Evolutionary conservation across 2,888 invertebrate genomes (phyloP).

Genomic region (Agrilus biguttatus): DNA sequence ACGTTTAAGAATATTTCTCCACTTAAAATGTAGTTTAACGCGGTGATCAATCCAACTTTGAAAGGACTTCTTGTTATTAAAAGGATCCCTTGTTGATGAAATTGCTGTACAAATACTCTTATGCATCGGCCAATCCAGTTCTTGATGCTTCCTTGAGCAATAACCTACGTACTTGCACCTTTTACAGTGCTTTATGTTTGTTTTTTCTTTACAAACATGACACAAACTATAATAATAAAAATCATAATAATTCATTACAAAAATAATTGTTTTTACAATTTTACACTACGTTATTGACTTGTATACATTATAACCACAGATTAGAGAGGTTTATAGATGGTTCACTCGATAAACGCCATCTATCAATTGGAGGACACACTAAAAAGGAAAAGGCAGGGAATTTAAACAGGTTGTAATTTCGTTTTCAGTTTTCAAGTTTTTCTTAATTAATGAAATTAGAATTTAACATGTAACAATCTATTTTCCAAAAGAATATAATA

Average conservation of each 20-base stretch:
- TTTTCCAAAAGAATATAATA: too few relatives aligned
- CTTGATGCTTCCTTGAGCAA: conserved; percentile 14
- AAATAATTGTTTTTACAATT: too few relatives aligned
- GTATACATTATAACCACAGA: too few relatives aligned
- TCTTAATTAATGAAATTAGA: too few relatives aligned
- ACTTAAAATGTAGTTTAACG: conserved; percentile 9
- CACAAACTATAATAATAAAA: conserved; percentile 14
- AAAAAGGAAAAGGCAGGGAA: too few relatives aligned
- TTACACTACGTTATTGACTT: too few relatives aligned
- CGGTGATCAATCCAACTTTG: conserved; percentile 10
- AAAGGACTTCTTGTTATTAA: conserved; percentile 1
- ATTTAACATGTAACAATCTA: too few relatives aligned
- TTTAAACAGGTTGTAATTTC: too few relatives aligned
- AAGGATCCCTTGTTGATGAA: conserved; percentile 1
- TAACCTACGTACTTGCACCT: conserved; percentile 11
- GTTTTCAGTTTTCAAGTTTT: too few relatives aligned
- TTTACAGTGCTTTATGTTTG: conserved; percentile 11
- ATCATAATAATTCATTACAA: neutral
- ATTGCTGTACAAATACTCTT: conserved; percentile 10
- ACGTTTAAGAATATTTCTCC: conserved; percentile 13
- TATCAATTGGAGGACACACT: too few relatives aligned
- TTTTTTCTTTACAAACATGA: conserved; percentile 15
- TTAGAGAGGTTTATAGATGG: too few relatives aligned
- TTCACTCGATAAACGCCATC: too few relatives aligned
- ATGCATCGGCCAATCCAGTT: conserved; percentile 11